Percentiles rank a stretch among this genome's conserved stretches.
Evolutionary conservation across 2,113 vertebrate species (phyloP).

Genomic region (Dromaius novaehollandiae): DNA sequence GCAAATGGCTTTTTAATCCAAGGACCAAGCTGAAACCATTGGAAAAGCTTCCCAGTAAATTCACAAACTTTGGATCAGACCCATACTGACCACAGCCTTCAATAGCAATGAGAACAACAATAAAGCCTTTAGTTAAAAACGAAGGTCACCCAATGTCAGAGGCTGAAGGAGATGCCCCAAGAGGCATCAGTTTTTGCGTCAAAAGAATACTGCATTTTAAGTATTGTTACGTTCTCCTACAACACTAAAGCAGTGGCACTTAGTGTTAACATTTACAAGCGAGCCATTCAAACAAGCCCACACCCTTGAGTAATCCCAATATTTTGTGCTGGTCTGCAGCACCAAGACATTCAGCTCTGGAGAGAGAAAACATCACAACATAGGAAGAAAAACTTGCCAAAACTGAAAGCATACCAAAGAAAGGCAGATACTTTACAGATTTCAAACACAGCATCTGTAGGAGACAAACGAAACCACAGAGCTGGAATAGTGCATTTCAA

Average conservation of each 20-base stretch:
- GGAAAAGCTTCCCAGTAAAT: neutral
- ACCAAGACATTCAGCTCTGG: neutral
- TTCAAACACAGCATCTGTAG: neutral
- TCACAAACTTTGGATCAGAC: neutral
- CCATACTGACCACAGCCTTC: neutral
- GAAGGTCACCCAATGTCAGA: neutral
- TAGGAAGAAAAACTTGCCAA: neutral
- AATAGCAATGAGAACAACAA: neutral
- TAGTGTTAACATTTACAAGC: neutral
- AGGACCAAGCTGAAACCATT: neutral
- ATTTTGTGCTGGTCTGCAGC: neutral
- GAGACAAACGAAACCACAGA: neutral
- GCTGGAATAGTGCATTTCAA: neutral
- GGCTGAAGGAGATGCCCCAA: neutral
- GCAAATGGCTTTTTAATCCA: neutral
- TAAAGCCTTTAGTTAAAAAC: neutral
- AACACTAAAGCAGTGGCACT: constrained; percentile 34
- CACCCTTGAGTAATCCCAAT: neutral
- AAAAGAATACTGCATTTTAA: neutral
- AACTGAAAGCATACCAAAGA: neutral
- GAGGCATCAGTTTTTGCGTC: neutral
- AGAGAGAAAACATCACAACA: neutral
- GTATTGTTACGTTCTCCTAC: neutral
- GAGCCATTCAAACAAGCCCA: neutral
- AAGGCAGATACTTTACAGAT: neutral